Evolutionary conservation across 2,113 vertebrate genomes (phyloP).

Genomic region (Eulemur macaco): DNA sequence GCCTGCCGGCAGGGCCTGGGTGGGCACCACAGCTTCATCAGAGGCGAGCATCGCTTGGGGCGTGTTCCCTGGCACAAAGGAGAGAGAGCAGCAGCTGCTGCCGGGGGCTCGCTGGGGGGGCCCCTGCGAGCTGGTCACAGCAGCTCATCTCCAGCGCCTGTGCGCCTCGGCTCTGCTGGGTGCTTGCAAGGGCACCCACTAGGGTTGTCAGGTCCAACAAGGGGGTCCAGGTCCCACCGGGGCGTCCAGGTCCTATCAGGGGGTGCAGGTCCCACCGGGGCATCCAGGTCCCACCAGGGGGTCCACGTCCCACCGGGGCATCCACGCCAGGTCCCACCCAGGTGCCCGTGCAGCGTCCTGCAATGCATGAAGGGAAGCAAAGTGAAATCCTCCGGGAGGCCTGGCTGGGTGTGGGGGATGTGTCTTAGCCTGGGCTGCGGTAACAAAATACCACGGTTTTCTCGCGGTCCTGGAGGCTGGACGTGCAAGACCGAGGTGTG

Average conservation of each 20-base stretch:
- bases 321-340: too few relatives aligned
- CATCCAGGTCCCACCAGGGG: neutral
- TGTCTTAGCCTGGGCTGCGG: neutral
- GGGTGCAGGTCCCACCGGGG: neutral
- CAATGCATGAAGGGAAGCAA: neutral
- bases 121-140: neutral
- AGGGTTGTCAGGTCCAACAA: too few relatives aligned
- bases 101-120: neutral
- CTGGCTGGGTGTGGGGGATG: too few relatives aligned
- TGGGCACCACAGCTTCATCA: too few relatives aligned
- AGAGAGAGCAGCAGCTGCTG: neutral
- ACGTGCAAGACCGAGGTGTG: neutral
- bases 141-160: neutral
- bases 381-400: fast-evolving
- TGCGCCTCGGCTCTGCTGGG: neutral
- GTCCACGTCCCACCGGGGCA: neutral
- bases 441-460: neutral
- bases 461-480: neutral
- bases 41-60: neutral
- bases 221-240: neutral
- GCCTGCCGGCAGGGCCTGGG: neutral
- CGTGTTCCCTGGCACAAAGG: neutral
- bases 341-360: neutral
- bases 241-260: neutral
- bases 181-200: neutral